A percentile compares a stretch with the other conserved stretches of the same genome.
Conservation (phyloP, 2,888 invertebrate species). For the Trachelus tabidus region DNA sequence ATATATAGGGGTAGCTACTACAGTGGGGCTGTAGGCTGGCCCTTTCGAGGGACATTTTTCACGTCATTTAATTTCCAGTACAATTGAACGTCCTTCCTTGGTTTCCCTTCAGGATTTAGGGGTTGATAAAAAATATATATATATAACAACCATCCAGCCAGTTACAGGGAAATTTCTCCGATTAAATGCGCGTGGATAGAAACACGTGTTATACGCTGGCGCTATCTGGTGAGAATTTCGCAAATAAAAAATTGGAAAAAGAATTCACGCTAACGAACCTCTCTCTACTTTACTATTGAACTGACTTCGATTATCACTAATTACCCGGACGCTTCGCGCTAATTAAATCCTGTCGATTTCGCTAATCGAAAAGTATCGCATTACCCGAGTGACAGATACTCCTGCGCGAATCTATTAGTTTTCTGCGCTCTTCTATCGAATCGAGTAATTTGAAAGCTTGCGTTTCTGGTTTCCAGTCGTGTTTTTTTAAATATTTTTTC, state of each 20-base stretch:
- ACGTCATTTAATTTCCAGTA: background rate
- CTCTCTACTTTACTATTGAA: background rate
- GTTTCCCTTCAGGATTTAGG: background rate
- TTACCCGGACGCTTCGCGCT: background rate
- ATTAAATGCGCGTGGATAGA: background rate
- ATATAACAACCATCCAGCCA: background rate
- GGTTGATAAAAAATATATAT: background rate
- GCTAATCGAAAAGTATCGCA: background rate
- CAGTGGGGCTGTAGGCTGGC: background rate
- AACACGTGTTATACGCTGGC: background rate
- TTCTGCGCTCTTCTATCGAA: background rate
- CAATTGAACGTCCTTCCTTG: background rate
- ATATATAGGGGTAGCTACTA: background rate
- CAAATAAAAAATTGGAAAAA: background rate
- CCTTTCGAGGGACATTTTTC: background rate
- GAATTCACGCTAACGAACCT: background rate
- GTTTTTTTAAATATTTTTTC: slow-evolving; percentile 7
- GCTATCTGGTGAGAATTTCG: background rate
- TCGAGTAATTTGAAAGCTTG: background rate
- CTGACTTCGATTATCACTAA: background rate
- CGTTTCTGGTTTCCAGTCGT: background rate
- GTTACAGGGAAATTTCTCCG: background rate
- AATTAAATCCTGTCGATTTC: background rate
- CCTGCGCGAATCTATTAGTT: background rate
- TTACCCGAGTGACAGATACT: background rate